phyloP scores from a whole-genome alignment of 2,797 vertebrate genomes.

The Pelobates cultripes region DNA sequence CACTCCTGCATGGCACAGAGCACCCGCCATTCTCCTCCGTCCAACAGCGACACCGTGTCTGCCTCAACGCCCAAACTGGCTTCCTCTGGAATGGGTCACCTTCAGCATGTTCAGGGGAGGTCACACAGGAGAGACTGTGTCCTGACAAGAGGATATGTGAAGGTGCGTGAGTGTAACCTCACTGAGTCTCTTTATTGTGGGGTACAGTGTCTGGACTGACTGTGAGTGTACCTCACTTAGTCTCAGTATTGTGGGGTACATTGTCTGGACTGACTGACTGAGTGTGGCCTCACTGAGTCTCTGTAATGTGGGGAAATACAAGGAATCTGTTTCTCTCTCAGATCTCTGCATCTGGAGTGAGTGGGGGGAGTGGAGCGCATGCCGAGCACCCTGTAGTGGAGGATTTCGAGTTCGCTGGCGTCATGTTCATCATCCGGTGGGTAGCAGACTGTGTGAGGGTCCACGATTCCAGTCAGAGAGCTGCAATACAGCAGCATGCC shows the following conservation, averaged over 20 bases:
- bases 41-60: constrained; percentile 81
- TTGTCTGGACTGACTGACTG: too few species aligned
- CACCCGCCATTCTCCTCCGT: constrained; percentile 65
- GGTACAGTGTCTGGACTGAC: too few species aligned
- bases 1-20: background rate
- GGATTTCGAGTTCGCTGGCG: constrained; percentile 81
- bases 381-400: constrained; percentile 82
- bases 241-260: too few species aligned
- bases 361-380: constrained; percentile 85
- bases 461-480: constrained; percentile 82
- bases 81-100: constrained; percentile 61
- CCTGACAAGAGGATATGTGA: constrained; percentile 71
- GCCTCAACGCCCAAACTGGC: constrained; percentile 81
- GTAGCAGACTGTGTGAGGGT: constrained; percentile 67
- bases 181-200: background rate
- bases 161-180: constrained; percentile 73
- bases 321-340: constrained; percentile 55
- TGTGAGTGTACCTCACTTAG: too few species aligned
- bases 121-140: constrained; percentile 78
- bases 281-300: too few species aligned
- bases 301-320: background rate
- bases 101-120: constrained; percentile 65
- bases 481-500: constrained; percentile 82
- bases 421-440: constrained; percentile 58
- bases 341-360: constrained; percentile 83